Base-by-base conservation (phyloP, 2,888 invertebrate species). In the Panzeria rudis region DNA sequence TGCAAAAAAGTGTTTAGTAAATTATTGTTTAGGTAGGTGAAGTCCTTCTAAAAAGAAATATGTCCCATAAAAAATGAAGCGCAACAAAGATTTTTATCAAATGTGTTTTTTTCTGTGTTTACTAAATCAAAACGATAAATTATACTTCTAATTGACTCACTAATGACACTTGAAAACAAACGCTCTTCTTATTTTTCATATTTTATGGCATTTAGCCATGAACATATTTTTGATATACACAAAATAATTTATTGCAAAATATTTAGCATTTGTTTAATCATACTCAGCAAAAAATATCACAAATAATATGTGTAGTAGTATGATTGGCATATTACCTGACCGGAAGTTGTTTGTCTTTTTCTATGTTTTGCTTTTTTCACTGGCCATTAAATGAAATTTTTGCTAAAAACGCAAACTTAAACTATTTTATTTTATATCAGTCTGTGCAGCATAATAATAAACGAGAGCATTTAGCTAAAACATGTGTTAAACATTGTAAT, bases 301-400 rank as follows among this genome's bases (percentile, higher is more conserved):
- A 8, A 32, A 23, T 1, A 11, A 3, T 20, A 5, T 41, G 13
- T 15, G 17, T 17, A 50, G 50, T 8, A 6, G 13, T 54, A 25
- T 84, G 78, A 87, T 84, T 86, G 71, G 52, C 75, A 41, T 78
- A 81, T 86, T 81, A 72, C 84, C 87, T 87, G 87, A 78, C 86
- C 83, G 77, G 80, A 79, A 78, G 77, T 80, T 76, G 72, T 87
- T 80, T 83, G 69, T 78, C 72, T 50, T 75, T 61, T 38, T 15
- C 47, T n/a, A 32, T 56, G 38, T 23, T 15, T 13, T 3, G 7
- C n/a, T 38, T 15, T 44, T 35, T 38, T 47, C 29, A 17, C 38
- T 62, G 35, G 17, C 41, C 38, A 81, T 68, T 64, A 72, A 52
- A 38, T 38, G 1, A 52, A 61, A 15, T 11, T n/a, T 64, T 54